Conservation (phyloP, 2,797 vertebrate genomes). For the Gymnopithys bicolor region DNA sequence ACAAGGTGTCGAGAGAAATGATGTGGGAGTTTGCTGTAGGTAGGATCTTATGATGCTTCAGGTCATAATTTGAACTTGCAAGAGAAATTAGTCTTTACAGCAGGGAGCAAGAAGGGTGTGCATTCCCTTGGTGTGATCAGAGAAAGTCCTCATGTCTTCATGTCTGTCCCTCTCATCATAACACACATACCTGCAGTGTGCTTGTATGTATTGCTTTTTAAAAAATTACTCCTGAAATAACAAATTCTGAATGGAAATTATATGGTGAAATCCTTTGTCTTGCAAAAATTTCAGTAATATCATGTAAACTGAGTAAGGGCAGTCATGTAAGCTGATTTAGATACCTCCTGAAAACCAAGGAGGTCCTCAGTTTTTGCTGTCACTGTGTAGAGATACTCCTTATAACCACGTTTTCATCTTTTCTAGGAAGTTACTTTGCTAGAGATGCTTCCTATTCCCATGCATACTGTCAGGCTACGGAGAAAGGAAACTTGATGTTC, state of each 20-base stretch:
- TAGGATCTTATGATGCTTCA: neutral
- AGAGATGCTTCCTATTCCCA: slow-evolving; percentile 75
- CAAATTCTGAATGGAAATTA: neutral
- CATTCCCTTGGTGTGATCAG: neutral
- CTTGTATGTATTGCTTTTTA: neutral
- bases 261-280: neutral
- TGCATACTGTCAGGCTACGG: neutral
- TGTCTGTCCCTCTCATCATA: neutral
- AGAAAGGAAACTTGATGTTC: slow-evolving; percentile 61
- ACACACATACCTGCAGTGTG: neutral
- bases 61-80: neutral
- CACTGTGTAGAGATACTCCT: neutral
- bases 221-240: neutral
- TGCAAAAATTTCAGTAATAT: neutral
- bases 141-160: neutral
- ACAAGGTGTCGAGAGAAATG: neutral
- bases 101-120: neutral
- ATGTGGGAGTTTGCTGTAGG: neutral
- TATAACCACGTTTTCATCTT: neutral
- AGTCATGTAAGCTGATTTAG: neutral
- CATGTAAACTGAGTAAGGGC: neutral
- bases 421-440: slow-evolving; percentile 79
- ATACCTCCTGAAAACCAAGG: neutral
- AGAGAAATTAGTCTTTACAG: neutral
- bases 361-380: neutral